Evolutionary conservation across 2,113 vertebrate genomes (phyloP).

Genomic region (Zosterops lateralis): DNA sequence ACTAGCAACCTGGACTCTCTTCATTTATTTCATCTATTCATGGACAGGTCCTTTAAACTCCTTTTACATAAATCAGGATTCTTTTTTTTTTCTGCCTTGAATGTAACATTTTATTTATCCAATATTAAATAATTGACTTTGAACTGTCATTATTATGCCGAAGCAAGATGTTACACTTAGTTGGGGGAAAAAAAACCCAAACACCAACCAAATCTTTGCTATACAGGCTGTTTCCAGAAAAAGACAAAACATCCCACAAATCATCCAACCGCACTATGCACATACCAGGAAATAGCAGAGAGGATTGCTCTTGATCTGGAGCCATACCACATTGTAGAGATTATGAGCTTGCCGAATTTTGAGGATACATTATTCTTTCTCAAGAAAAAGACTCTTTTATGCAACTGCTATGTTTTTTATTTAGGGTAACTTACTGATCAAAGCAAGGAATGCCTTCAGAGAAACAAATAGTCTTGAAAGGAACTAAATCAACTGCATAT

Average conservation of each 20-base stretch:
- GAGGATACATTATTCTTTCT: conserved; percentile 6
- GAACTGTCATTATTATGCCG: not conserved
- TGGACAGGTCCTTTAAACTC: not conserved
- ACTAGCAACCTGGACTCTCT: not conserved
- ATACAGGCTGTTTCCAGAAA: not conserved
- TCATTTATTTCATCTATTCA: not conserved
- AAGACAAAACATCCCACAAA: conserved; percentile 23
- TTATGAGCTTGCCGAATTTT: not conserved
- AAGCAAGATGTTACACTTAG: not conserved
- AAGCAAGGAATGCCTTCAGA: conserved; percentile 53
- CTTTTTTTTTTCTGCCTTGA: not conserved
- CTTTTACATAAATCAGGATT: not conserved
- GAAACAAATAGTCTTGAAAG: conserved; percentile 6
- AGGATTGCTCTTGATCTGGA: conserved; percentile 41
- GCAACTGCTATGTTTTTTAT: conserved; percentile 45
- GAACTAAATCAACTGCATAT: conserved; percentile 23
- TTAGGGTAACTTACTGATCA: conserved; percentile 58
- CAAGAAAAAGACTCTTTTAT: conserved; percentile 1
- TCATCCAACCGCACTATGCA: not conserved
- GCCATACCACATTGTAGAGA: conserved; percentile 29
- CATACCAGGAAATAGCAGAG: conserved; percentile 28
- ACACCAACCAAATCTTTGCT: not conserved
- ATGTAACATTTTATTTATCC: not conserved
- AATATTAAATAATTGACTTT: not conserved
- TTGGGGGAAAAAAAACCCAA: accelerated